phyloP scores from a whole-genome alignment of 1,140 invertebrate genomes.

The Nephila pilipes region DNA sequence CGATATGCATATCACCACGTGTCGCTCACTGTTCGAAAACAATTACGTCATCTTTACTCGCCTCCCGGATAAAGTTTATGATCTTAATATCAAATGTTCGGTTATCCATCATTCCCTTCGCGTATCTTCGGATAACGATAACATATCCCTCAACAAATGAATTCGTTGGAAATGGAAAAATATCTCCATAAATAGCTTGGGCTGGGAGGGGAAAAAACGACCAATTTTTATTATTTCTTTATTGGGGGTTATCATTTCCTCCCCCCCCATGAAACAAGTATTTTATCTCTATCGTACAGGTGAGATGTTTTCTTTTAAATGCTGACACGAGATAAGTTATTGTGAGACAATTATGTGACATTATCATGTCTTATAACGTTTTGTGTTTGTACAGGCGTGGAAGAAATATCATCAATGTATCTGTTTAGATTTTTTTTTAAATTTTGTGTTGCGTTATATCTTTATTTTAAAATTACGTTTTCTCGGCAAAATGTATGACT shows the following conservation, averaged over 20 bases:
- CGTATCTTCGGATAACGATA: not conserved
- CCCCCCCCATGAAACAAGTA: not conserved
- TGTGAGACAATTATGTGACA: not conserved
- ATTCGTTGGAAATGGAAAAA: not conserved
- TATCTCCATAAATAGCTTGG: slow-evolving; percentile 5
- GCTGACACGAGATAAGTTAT: not conserved
- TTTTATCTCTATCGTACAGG: not conserved
- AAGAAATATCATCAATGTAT: not conserved
- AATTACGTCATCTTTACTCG: not conserved
- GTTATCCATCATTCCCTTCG: not conserved
- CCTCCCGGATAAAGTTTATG: slow-evolving; percentile 27
- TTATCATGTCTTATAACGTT: not conserved
- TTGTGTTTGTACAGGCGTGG: not conserved
- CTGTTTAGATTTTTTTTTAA: not conserved
- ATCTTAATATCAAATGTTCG: not conserved
- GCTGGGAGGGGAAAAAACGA: not conserved
- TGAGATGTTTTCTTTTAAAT: not conserved
- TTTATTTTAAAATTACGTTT: too few species aligned
- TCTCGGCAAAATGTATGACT: too few species aligned
- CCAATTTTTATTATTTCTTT: not conserved
- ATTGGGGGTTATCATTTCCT: not conserved
- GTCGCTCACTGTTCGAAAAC: not conserved
- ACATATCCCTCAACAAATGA: not conserved
- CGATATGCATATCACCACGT: not conserved
- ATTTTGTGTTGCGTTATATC: not conserved